These are phyloP conservation scores for Phyto melanocephala DNA, from an alignment of 2,888 invertebrate species.

Conservation along the genomic window DNA sequence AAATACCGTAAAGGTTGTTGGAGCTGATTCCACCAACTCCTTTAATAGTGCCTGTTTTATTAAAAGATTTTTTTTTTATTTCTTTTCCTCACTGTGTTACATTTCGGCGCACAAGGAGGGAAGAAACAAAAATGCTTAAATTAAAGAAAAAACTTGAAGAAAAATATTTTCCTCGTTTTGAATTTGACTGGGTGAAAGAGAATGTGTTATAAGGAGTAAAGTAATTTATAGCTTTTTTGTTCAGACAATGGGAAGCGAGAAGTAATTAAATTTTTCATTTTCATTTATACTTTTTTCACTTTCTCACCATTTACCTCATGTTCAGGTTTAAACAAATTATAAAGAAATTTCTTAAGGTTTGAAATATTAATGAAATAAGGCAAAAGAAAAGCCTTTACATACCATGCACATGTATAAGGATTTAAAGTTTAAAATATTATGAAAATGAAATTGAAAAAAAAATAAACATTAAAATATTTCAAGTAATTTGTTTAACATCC, in stretches of 20 bases:
- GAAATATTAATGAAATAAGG: slow-evolving; percentile 14
- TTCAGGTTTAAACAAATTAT: neutral
- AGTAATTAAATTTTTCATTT: slow-evolving; percentile 45
- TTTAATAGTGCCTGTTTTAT: neutral
- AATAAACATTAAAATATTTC: neutral
- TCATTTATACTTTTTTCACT: neutral
- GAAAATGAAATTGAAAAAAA: neutral
- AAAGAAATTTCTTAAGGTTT: slow-evolving; percentile 1
- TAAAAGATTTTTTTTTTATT: neutral
- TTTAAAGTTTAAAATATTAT: neutral
- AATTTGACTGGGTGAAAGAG: slow-evolving; percentile 21
- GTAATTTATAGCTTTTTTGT: slow-evolving; percentile 59
- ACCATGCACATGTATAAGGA: neutral
- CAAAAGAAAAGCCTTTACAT: neutral
- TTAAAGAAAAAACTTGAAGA: neutral
- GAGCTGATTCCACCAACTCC: too few species aligned
- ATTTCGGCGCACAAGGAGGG: neutral
- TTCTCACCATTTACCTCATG: neutral
- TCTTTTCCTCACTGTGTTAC: neutral
- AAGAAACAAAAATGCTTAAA: slow-evolving; percentile 39
- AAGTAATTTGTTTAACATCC: neutral
- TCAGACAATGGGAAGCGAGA: slow-evolving; percentile 38
- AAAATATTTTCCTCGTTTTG: neutral
- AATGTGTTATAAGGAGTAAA: neutral
- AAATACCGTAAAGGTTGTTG: neutral